Percentiles rank a stretch among this genome's conserved stretches.
phyloP scores from a whole-genome alignment of 2,888 invertebrate genomes.

The Mechanitis messenoides region DNA sequence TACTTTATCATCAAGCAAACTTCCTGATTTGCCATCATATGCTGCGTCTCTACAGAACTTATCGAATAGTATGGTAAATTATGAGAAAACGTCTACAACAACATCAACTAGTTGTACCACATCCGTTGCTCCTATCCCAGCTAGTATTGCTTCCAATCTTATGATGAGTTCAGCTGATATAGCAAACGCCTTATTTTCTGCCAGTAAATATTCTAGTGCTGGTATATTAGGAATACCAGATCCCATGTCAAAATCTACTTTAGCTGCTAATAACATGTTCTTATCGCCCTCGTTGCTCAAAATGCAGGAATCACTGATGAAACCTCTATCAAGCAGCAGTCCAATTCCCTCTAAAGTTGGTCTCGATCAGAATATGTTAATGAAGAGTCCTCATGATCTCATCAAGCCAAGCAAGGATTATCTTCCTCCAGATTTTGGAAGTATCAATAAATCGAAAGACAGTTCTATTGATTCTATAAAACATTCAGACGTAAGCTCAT shows the following conservation, averaged over 20 bases:
- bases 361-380: conserved; percentile 60
- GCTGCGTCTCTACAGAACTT: conserved; percentile 66
- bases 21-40: conserved; percentile 69
- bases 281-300: conserved; percentile 84
- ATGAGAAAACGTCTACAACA: conserved; percentile 67
- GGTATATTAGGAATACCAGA: conserved; percentile 82
- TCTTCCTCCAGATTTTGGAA: conserved; percentile 73
- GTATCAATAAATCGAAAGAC: conserved; percentile 73
- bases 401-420: conserved; percentile 68
- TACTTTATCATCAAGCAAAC: conserved; percentile 59
- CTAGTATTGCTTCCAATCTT: conserved; percentile 76
- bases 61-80: conserved; percentile 58
- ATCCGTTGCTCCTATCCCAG: conserved; percentile 68
- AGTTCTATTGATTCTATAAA: conserved; percentile 60
- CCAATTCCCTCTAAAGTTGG: conserved; percentile 69
- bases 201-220: conserved; percentile 79
- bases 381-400: conserved; percentile 68
- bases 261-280: conserved; percentile 87
- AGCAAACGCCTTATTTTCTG: conserved; percentile 81
- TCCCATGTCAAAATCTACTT: conserved; percentile 84
- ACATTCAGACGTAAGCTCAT: conserved; percentile 59
- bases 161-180: conserved; percentile 80
- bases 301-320: conserved; percentile 80
- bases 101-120: conserved; percentile 70
- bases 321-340: conserved; percentile 77